Conservation (phyloP, 2,797 vertebrate species). For the Peromyscus nudipes region DNA sequence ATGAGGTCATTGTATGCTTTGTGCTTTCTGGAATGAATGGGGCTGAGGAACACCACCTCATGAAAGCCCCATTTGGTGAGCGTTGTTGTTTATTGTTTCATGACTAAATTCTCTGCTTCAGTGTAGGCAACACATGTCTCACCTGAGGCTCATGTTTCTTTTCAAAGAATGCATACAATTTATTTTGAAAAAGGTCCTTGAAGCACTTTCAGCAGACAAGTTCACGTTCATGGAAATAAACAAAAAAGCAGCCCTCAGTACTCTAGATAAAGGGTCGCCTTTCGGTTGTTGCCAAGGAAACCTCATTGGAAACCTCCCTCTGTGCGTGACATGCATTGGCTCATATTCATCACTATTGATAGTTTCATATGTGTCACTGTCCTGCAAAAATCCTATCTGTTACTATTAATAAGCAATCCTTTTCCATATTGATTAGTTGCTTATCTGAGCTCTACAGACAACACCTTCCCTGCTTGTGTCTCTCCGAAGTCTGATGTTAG, state of each 20-base stretch:
- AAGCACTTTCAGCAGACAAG: slow-evolving; percentile 30
- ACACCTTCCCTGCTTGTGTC: slow-evolving; percentile 68
- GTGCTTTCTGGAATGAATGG: not conserved
- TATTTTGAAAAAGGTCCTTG: slow-evolving; percentile 37
- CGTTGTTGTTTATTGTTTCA: slow-evolving; percentile 9
- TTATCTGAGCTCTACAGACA: slow-evolving; percentile 82
- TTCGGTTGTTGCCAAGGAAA: slow-evolving; percentile 75
- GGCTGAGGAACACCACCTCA: not conserved
- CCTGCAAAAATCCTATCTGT: slow-evolving; percentile 81
- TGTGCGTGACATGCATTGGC: slow-evolving; percentile 40
- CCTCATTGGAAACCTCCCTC: slow-evolving; percentile 51
- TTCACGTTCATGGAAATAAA: not conserved
- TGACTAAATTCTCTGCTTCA: not conserved
- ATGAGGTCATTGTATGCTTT: not conserved
- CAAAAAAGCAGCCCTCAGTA: slow-evolving; percentile 39
- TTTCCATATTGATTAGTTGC: slow-evolving; percentile 82
- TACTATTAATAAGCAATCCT: slow-evolving; percentile 83
- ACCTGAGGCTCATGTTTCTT: not conserved
- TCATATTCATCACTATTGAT: slow-evolving; percentile 79
- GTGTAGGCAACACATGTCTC: not conserved
- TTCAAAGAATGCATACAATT: slow-evolving; percentile 30
- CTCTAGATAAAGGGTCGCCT: slow-evolving; percentile 63
- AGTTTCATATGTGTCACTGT: slow-evolving; percentile 76
- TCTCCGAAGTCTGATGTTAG: slow-evolving; percentile 64
- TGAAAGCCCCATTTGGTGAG: not conserved